Evolutionary conservation across 1,140 invertebrate genomes (phyloP).

Genomic region (Bombus turneri): DNA sequence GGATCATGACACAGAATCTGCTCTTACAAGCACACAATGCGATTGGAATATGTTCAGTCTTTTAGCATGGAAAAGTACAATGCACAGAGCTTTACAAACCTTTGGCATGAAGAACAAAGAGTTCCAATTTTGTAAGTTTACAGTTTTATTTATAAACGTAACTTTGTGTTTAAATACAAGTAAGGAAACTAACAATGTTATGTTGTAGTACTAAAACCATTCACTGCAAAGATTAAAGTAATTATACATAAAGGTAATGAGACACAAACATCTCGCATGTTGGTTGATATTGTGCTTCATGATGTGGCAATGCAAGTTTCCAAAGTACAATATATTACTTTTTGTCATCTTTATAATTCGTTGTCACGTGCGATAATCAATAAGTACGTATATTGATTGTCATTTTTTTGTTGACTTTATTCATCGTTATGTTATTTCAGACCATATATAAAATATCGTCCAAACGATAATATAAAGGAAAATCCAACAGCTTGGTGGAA

Average conservation of each 20-base stretch:
- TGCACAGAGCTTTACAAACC: conserved; percentile 89
- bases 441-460: conserved; percentile 75
- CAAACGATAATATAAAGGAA: conserved; percentile 80
- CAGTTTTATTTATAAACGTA: neutral
- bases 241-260: conserved; percentile 89
- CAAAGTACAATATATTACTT: conserved; percentile 88
- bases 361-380: conserved; percentile 88
- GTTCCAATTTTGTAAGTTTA: conserved; percentile 89
- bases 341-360: conserved; percentile 86
- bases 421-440: conserved; percentile 43
- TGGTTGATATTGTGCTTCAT: conserved; percentile 89
- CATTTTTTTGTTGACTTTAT: neutral
- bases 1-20: conserved; percentile 85
- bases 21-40: conserved; percentile 79
- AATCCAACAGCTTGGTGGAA: conserved; percentile 87
- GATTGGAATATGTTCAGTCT: conserved; percentile 84
- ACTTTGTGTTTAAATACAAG: neutral
- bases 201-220: conserved; percentile 86
- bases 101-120: conserved; percentile 89
- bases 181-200: neutral
- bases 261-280: conserved; percentile 87
- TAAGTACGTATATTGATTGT: conserved; percentile 78
- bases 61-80: conserved; percentile 87
- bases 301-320: conserved; percentile 90
- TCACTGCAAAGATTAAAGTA: conserved; percentile 91